These are phyloP conservation scores for Eulemur macaco DNA, from an alignment of 2,113 vertebrate species.

Conservation along the genomic window DNA sequence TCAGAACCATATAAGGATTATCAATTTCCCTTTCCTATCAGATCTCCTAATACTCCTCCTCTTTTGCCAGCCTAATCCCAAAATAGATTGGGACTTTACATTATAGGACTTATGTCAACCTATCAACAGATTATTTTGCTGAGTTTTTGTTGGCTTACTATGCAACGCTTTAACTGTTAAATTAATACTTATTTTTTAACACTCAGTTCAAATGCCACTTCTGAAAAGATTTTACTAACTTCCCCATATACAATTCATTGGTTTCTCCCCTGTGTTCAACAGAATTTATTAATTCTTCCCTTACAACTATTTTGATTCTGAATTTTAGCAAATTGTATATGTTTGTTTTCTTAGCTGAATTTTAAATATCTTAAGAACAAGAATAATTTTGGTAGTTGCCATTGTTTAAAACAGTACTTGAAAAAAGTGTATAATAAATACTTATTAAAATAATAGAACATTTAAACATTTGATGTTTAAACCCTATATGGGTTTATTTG, in stretches of 20 bases:
- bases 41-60: background rate
- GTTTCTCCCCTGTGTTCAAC: background rate
- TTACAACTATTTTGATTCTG: background rate
- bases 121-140: background rate
- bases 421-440: background rate
- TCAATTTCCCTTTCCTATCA: background rate
- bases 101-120: background rate
- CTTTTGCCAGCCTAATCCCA: background rate
- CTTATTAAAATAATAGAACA: background rate
- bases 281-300: background rate
- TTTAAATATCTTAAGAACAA: background rate
- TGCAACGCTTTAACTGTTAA: background rate
- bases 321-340: background rate
- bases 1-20: background rate
- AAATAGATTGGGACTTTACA: background rate
- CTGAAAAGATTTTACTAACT: background rate
- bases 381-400: background rate
- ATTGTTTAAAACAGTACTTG: background rate
- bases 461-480: background rate
- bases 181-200: background rate
- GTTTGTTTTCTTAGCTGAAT: background rate
- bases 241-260: background rate
- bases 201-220: background rate
- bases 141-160: background rate
- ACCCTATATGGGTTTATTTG: background rate